Evolutionary conservation across 2,888 invertebrate genomes (phyloP).

Genomic region (Mythimna vitellina): DNA sequence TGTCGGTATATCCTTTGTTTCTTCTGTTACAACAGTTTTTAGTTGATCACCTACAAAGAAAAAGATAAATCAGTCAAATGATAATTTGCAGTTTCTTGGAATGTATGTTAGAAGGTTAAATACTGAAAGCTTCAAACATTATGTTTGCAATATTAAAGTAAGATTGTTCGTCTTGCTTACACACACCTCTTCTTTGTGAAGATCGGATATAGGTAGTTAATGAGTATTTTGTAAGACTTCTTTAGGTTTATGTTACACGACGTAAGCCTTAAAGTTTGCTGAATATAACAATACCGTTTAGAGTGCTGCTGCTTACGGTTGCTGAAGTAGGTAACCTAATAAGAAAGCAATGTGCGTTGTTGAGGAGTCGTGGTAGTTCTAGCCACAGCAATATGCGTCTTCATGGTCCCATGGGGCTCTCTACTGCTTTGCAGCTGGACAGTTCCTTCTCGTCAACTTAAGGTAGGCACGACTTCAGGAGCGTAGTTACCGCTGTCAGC

Average conservation of each 20-base stretch:
- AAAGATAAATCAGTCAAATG: constrained; percentile 45
- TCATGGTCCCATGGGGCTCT: too few species aligned
- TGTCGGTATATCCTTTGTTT: background rate
- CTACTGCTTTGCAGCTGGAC: too few species aligned
- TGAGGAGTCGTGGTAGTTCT: too few species aligned
- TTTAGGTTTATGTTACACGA: background rate
- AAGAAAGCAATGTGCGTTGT: too few species aligned
- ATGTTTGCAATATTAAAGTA: background rate
- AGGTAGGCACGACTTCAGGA: too few species aligned
- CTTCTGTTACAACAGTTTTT: constrained; percentile 27
- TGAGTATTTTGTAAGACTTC: background rate
- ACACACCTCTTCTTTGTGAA: background rate
- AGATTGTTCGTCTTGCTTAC: background rate
- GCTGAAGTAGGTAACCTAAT: too few species aligned
- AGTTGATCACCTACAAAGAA: constrained; percentile 63
- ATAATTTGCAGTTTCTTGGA: background rate
- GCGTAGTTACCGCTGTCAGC: too few species aligned
- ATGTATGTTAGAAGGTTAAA: background rate
- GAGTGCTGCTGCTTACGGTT: too few species aligned
- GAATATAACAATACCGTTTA: too few species aligned
- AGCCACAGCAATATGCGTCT: too few species aligned
- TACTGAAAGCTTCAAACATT: background rate
- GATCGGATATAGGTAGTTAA: background rate
- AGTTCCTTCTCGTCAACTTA: too few species aligned
- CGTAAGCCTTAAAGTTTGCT: background rate